Evolutionary conservation across 2,888 invertebrate genomes (phyloP), one percentile per base, ranked within the genome.

Genomic region (Eupithecia subfuscata): DNA sequence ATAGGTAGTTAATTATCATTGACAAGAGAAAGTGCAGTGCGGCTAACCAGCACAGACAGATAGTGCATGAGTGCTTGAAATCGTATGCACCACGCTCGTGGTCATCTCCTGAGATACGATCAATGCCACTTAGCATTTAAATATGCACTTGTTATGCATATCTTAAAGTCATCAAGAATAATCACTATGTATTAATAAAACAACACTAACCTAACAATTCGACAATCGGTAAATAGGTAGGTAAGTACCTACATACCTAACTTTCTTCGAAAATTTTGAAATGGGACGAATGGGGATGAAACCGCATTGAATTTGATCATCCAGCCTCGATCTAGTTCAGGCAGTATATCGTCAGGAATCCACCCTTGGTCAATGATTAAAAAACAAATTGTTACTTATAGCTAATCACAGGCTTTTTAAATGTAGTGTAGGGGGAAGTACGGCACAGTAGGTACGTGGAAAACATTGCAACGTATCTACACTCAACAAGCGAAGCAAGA

Each of bases 1-100:
- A 34, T 34, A 34, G 34, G 7, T 40, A 40, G 40, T 40, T 40
- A 40, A 34, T 84, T 52, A 70, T 65, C 52, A 70, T 65, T 84
- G 82, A 84, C 77, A 80, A 82, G 87, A 87, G 88, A 90, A 89
- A 89, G 88, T 86, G 79, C 79, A 83, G 81, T 82, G 82, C 84
- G 84, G 84, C 76, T 81, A n/a, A 81, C 77, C 82, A 83, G 82
- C 80, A 79, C 82, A 83, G 79, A 80, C 83, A 87, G 86, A 87
- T 72, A 69, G 87, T 85, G 84, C 85, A 84, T 73, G 77, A 83
- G 82, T 85, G 84, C 85, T 86, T 85, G 84, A 70, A 74, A 52
- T 60, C 56, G 69, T 68, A 30, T 69, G 70, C 79, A 70, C 78
- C 80, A 81, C 82, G 84, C 81, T 84, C 75, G 71, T 80, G 79